Conservation (phyloP, 2,113 vertebrate genomes). For the Xiphias gladius region DNA sequence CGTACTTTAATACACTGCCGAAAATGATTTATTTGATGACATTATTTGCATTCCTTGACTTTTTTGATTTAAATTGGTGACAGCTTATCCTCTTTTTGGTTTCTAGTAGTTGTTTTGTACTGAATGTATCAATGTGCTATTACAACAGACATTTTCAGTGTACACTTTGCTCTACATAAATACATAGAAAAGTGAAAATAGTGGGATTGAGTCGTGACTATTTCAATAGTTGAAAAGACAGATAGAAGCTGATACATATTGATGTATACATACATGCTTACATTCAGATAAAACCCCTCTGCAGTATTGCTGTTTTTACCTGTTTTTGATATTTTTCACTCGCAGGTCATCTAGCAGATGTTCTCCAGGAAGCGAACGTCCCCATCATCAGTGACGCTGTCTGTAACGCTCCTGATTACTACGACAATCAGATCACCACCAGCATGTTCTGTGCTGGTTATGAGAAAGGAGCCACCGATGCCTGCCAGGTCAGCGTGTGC, state of each 20-base stretch:
- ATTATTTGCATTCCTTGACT: neutral
- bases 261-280: neutral
- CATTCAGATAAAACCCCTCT: neutral
- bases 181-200: neutral
- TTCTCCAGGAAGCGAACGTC: slow-evolving; percentile 90
- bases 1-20: neutral
- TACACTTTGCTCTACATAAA: neutral
- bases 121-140: neutral
- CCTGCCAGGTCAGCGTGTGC: slow-evolving; percentile 89
- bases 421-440: slow-evolving; percentile 91
- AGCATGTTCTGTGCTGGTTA: slow-evolving; percentile 95
- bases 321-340: neutral
- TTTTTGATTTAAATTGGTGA: no score
- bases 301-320: neutral
- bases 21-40: neutral
- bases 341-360: slow-evolving; percentile 87
- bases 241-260: neutral
- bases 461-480: slow-evolving; percentile 89
- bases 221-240: neutral
- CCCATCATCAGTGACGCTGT: slow-evolving; percentile 90
- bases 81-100: neutral
- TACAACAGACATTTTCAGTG: neutral
- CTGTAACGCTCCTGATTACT: slow-evolving; percentile 91
- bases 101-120: neutral
- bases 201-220: neutral